phyloP scores from a whole-genome alignment of 2,888 invertebrate genomes.

The Nemoura dubitans region DNA sequence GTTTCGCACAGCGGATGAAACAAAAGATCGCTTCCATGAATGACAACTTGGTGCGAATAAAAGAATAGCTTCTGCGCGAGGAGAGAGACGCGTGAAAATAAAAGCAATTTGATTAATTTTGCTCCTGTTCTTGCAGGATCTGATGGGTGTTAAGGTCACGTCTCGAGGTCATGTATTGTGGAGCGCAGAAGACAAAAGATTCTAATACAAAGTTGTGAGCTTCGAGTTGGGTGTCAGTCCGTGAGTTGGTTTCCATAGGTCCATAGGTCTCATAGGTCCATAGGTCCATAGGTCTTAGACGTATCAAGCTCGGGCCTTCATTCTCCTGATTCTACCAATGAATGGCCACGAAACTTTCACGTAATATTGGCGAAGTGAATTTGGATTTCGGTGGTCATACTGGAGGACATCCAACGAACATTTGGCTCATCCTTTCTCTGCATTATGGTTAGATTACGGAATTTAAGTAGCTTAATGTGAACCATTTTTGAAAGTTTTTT shows the following conservation, averaged over 20 bases:
- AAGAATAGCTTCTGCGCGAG: not conserved
- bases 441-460: not conserved
- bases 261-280: no score
- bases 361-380: not conserved
- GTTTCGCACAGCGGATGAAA: not conserved
- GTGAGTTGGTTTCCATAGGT: not conserved
- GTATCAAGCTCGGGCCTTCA: no score
- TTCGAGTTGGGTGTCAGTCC: not conserved
- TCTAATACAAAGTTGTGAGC: not conserved
- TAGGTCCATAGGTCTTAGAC: no score
- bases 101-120: not conserved
- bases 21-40: not conserved
- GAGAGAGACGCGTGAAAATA: not conserved
- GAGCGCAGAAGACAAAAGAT: not conserved
- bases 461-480: not conserved
- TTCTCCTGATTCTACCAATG: not conserved
- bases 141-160: not conserved
- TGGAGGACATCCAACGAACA: not conserved
- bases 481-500: not conserved
- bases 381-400: not conserved
- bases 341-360: not conserved
- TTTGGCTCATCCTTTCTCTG: not conserved
- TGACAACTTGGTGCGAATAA: not conserved
- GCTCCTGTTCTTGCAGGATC: not conserved
- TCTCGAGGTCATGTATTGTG: not conserved